A percentile compares a stretch with the other conserved stretches of the same genome.
These are phyloP conservation scores for Cyclargus thomasi DNA, from an alignment of 1,140 invertebrate genomes.

Conservation along the genomic window DNA sequence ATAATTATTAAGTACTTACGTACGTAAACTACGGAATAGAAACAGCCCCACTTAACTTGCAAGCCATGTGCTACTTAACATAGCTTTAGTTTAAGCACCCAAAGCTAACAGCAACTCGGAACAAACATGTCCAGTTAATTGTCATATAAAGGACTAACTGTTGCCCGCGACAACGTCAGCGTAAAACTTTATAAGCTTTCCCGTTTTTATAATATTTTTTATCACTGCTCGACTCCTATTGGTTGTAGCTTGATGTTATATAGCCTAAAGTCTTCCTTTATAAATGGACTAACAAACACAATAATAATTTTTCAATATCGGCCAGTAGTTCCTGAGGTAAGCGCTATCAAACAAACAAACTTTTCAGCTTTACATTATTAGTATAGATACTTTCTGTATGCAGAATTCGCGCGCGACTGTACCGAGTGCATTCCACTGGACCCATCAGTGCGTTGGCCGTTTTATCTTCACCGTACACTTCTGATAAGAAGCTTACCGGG, in stretches of 20 bases:
- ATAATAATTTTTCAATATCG: too few species aligned
- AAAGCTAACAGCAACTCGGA: conserved; percentile 3
- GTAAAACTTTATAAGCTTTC: too few species aligned
- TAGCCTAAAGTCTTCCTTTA: too few species aligned
- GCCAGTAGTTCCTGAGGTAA: too few species aligned
- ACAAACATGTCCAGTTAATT: conserved; percentile 3
- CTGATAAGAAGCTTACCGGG: conserved; percentile 64
- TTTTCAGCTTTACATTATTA: conserved; percentile 6
- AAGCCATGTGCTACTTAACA: conserved; percentile 8
- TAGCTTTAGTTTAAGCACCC: conserved; percentile 7
- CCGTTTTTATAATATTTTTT: too few species aligned
- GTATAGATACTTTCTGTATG: conserved; percentile 14
- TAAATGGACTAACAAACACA: too few species aligned
- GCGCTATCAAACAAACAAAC: conserved; percentile 1
- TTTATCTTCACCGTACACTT: conserved; percentile 64
- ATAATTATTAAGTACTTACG: not conserved
- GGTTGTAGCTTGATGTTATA: too few species aligned
- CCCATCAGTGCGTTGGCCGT: conserved; percentile 46
- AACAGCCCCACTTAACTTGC: conserved; percentile 1
- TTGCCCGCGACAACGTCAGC: not conserved
- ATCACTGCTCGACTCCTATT: too few species aligned
- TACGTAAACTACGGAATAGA: not conserved
- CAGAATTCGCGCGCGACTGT: conserved; percentile 24
- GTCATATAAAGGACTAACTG: not conserved
- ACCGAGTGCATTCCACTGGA: conserved; percentile 42